phyloP scores from a whole-genome alignment of 2,888 invertebrate genomes.

The Xanthorhoe designata region DNA sequence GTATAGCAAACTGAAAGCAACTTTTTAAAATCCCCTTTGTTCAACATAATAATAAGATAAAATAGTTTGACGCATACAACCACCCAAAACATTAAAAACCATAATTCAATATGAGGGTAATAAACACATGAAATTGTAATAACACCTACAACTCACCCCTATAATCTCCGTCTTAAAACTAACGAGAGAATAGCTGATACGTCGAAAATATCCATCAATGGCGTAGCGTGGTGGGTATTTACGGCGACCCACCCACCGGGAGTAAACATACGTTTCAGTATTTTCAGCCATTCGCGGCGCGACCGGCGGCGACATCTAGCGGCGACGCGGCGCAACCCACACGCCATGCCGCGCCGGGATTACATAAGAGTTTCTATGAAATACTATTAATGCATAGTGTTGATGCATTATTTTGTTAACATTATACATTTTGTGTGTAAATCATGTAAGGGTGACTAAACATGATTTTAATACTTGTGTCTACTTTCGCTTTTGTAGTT shows the following conservation, averaged over 20 bases:
- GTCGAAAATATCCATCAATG: conserved; percentile 25
- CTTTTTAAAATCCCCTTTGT: too few relatives aligned
- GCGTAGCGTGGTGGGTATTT: conserved; percentile 11
- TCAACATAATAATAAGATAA: too few relatives aligned
- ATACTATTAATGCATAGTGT: not conserved
- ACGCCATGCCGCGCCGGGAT: conserved; percentile 12
- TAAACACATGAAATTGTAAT: too few relatives aligned
- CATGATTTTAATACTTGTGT: too few relatives aligned
- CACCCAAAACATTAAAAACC: too few relatives aligned
- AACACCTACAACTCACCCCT: not conserved
- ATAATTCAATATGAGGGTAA: too few relatives aligned
- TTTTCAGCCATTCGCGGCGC: conserved; percentile 50
- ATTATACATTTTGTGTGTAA: too few relatives aligned
- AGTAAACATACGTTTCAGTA: conserved; percentile 46
- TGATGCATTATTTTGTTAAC: not conserved
- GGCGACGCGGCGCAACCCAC: conserved; percentile 35
- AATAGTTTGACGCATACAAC: too few relatives aligned
- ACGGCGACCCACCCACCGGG: conserved; percentile 24
- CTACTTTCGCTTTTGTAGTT: too few relatives aligned
- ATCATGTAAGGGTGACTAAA: too few relatives aligned
- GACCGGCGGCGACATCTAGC: conserved; percentile 54
- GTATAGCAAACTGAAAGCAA: too few relatives aligned
- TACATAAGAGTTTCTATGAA: conserved; percentile 8
- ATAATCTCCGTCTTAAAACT: not conserved
- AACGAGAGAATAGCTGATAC: conserved; percentile 10